Conservation (phyloP, 2,113 vertebrate species). For the Perccottus glenii region DNA sequence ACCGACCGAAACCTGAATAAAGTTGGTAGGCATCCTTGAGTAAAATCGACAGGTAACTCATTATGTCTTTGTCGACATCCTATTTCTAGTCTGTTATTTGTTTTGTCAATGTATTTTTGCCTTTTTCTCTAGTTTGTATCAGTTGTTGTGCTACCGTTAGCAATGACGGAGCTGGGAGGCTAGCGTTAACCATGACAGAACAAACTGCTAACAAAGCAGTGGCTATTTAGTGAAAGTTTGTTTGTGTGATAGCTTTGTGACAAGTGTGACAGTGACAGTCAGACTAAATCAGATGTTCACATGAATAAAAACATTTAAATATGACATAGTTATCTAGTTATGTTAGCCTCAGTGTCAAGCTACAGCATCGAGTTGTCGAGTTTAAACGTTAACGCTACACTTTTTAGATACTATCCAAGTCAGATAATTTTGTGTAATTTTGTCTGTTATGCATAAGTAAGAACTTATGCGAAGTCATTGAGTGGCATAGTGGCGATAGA, state of each 20-base stretch:
- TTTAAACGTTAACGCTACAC: no score
- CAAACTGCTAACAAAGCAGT: constrained; percentile 37
- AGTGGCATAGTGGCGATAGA: background rate
- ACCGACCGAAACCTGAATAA: constrained; percentile 45
- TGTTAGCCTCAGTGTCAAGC: no score
- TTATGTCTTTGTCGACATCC: rapidly evolving
- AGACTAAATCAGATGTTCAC: background rate
- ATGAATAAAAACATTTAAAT: background rate
- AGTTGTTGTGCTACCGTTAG: constrained; percentile 3
- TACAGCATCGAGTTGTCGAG: no score
- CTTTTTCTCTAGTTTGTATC: constrained; percentile 4
- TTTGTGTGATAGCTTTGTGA: no score
- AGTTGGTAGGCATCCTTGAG: constrained; percentile 15
- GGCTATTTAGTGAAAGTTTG: background rate
- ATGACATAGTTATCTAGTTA: no score
- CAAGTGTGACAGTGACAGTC: background rate
- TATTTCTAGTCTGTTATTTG: rapidly evolving
- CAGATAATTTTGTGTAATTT: background rate
- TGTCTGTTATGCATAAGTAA: constrained; percentile 26
- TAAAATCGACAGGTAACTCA: constrained; percentile 38
- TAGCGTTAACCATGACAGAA: constrained; percentile 31
- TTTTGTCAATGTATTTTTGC: background rate
- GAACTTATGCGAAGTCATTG: constrained; percentile 27
- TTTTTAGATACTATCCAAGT: background rate
- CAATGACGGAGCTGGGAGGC: constrained; percentile 25